Conservation (phyloP, 2,888 invertebrate genomes). For the Drosophila hawaiiensis region DNA sequence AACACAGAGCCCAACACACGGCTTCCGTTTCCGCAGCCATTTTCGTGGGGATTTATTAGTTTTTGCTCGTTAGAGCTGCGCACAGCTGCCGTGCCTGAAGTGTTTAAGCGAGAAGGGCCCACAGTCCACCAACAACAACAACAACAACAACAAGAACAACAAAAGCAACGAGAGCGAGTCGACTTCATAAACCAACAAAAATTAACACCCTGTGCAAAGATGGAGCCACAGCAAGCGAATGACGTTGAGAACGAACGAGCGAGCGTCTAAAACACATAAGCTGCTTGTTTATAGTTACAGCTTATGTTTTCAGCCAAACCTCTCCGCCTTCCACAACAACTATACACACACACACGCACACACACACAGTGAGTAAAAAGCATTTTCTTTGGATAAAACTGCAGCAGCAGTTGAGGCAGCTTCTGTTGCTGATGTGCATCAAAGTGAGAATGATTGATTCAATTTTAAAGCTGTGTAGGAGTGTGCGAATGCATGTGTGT, state of each 20-base stretch:
- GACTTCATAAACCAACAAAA: conserved; percentile 83
- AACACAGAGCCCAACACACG: conserved; percentile 70
- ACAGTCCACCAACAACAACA: conserved; percentile 37
- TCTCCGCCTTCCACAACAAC: neutral
- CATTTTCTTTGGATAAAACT: conserved; percentile 72
- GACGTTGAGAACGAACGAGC: conserved; percentile 57
- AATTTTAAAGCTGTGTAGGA: conserved; percentile 81
- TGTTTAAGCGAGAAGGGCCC: conserved; percentile 58
- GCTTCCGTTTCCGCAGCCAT: conserved; percentile 82
- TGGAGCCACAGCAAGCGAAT: conserved; percentile 54
- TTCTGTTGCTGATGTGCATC: conserved; percentile 84
- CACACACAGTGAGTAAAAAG: conserved; percentile 15
- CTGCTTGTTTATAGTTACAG: conserved; percentile 81
- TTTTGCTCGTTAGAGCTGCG: conserved; percentile 84
- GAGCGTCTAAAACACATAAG: conserved; percentile 70
- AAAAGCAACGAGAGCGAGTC: conserved; percentile 63
- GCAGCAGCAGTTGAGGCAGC: conserved; percentile 72
- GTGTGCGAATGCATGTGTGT: conserved; percentile 34
- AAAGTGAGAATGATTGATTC: conserved; percentile 85
- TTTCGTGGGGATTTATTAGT: conserved; percentile 84
- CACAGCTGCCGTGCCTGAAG: conserved; percentile 73
- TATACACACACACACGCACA: conserved; percentile 5
- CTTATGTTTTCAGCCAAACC: conserved; percentile 70
- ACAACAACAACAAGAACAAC: conserved; percentile 19
- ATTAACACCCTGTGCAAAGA: conserved; percentile 82